Base-by-base conservation (phyloP, 2,888 invertebrate genomes). In the Lasiommata megera region DNA sequence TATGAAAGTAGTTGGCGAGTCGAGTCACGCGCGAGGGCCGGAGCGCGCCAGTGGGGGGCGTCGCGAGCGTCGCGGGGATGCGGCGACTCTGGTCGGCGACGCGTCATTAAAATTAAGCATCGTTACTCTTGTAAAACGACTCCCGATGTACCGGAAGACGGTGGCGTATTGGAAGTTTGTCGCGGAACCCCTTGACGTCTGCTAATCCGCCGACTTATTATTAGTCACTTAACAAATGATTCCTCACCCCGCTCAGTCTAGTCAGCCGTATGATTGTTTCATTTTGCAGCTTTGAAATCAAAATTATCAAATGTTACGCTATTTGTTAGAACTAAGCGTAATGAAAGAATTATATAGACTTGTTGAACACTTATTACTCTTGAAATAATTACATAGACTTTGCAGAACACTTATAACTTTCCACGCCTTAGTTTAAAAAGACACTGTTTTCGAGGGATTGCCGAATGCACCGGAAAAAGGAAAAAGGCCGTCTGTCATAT, bases 61-160 rank as follows among this genome's bases (percentile, higher is more conserved):
- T 67, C 73, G 73, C 76, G 74, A 72, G 76, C 71, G 46, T 14
- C 46, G 46, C 31, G 46, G 34, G 11, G 77, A 66, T 78, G 72
- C 71, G 72, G 74, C 70, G 77, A 66, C 79, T 72, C 71, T 71
- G 70, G 71, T 74, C 79, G 77, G 73, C 84, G 87, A 87, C 87
- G 84, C 80, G 87, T 84, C 88, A 88, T 90, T 89, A 89, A 90
- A 89, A 89, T 89, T 90, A 87, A 89, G 79, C 88, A 82, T 89
- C 89, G 88, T 90, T 88, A 88, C 84, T 88, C 88, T 90, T 88
- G 85, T 84, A 86, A 82, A 82, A 80, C 77, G 81, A 81, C 74
- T 77, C 79, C 76, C 75, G 77, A 78, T 75, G 74, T 80, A 79
- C 75, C 79, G 81, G 79, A 82, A 80, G 79, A 71, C 73, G 68